Base-by-base conservation (phyloP, 2,797 vertebrate genomes). In the Ctenopoma multispine region DNA sequence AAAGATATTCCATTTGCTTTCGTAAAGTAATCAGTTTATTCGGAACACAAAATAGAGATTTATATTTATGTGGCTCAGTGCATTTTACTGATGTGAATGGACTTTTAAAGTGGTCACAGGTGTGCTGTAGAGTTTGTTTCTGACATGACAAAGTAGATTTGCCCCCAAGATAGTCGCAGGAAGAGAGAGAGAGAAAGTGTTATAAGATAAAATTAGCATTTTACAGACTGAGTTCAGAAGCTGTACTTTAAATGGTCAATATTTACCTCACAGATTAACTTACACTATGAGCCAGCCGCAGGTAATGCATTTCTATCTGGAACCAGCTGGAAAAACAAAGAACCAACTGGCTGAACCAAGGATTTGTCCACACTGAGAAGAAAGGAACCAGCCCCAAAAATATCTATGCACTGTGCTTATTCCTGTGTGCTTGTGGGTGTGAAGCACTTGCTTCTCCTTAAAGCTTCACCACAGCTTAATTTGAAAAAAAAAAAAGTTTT, bases 121-220 rank as follows among this genome's bases (percentile, higher is more conserved):
- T 82, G 79, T 70, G 76, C 53, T 50, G 69, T 48, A 53, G 56
- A 75, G 79, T 87, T 69, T 59, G 11, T n/a, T 61, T 57, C 53
- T 47, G 54, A 70, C 44, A 23, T 31, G 15, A 55, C 20, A 11
- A 43, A 46, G 47, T 48, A 24, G 44, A 72, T 62, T 50, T 46
- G 48, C 65, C 49, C 11, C 6, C 15, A 47, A 36, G 60, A 69
- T 27, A 62, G 13, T 23, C 29, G 63, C 55, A 62, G 53, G 67
- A 31, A 38, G 18, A n/a, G n/a, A 53, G 48, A 55, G 47, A 57
- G 34, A 56, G 12, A 21, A 5, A 70, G 47, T 6, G 53, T 15
- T 40, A 57, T 29, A 27, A 73, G 20, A 72, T 54, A 49, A 78
- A 72, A 67, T 47, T 60, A 29, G 63, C 8, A 4, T 41, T 29